Percentiles rank a stretch among this genome's conserved stretches.
phyloP scores from a whole-genome alignment of 2,797 vertebrate genomes.

The Myoxocephalus aenaeus region DNA sequence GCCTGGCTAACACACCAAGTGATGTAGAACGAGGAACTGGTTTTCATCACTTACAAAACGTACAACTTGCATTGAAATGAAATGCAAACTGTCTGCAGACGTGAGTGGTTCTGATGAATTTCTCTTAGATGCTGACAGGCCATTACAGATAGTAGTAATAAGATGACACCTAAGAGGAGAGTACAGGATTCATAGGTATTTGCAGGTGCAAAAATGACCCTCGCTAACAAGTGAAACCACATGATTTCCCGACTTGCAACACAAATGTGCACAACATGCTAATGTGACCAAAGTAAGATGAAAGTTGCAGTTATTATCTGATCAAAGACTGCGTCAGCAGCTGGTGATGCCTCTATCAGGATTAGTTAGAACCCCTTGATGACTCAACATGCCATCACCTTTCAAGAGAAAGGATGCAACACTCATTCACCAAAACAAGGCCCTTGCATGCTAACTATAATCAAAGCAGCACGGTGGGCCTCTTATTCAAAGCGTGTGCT shows the following conservation, averaged over 20 bases:
- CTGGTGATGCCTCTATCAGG: conserved; percentile 48
- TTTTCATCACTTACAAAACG: conserved; percentile 60
- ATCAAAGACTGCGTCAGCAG: conserved; percentile 64
- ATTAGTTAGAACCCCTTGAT: conserved; percentile 60
- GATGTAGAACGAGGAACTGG: conserved; percentile 60
- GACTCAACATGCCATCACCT: conserved; percentile 63
- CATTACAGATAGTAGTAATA: not conserved
- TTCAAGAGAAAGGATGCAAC: conserved; percentile 52
- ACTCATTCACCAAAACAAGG: conserved; percentile 74
- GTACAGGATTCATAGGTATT: conserved; percentile 13
- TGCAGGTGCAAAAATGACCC: conserved; percentile 1
- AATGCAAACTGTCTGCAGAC: conserved; percentile 4
- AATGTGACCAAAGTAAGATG: conserved; percentile 52
- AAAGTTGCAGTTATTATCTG: conserved; percentile 52
- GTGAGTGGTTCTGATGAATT: not conserved
- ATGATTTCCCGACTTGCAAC: conserved; percentile 31
- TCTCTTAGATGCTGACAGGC: conserved; percentile 1
- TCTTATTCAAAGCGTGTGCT: conserved; percentile 72
- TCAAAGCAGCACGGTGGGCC: conserved; percentile 74
- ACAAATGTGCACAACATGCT: conserved; percentile 26
- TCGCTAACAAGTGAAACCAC: conserved; percentile 21
- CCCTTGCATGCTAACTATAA: conserved; percentile 79
- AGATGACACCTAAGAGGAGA: conserved; percentile 1
- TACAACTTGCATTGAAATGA: conserved; percentile 14
- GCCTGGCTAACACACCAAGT: conserved; percentile 57